A percentile compares a stretch with the other conserved stretches of the same genome.
Conservation (phyloP, 2,888 invertebrate genomes). For the Chrysomela aeneicollis region DNA sequence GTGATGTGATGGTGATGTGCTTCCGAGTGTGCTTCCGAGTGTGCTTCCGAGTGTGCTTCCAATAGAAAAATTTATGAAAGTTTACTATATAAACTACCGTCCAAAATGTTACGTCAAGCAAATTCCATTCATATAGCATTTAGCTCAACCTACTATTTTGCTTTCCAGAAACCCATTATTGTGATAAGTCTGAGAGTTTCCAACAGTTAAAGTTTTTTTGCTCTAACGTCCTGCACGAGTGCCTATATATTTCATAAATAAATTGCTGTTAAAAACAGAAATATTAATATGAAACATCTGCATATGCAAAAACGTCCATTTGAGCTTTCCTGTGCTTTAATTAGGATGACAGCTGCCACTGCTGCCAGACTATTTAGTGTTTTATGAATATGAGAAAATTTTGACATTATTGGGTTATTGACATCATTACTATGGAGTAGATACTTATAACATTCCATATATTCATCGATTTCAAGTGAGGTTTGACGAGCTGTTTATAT, state of each 20-base stretch:
- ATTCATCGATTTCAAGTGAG: no score
- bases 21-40: no score
- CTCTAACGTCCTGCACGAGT: background rate
- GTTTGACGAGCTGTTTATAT: no score
- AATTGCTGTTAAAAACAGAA: background rate
- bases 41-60: no score
- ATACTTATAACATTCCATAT: no score
- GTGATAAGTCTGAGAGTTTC: background rate
- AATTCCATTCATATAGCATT: no score
- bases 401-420: background rate
- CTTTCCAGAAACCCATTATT: background rate
- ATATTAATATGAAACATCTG: slow-evolving; percentile 2
- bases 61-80: no score
- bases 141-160: background rate
- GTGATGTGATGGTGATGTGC: no score
- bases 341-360: slow-evolving; percentile 5
- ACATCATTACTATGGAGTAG: no score
- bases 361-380: background rate
- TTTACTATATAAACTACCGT: no score
- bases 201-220: background rate
- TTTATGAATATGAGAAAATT: background rate
- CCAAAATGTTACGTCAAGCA: no score
- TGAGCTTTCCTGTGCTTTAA: background rate
- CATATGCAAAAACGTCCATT: background rate
- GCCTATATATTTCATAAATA: background rate